These are phyloP conservation scores for Poecile atricapillus DNA, from an alignment of 2,113 vertebrate species.

Conservation along the genomic window DNA sequence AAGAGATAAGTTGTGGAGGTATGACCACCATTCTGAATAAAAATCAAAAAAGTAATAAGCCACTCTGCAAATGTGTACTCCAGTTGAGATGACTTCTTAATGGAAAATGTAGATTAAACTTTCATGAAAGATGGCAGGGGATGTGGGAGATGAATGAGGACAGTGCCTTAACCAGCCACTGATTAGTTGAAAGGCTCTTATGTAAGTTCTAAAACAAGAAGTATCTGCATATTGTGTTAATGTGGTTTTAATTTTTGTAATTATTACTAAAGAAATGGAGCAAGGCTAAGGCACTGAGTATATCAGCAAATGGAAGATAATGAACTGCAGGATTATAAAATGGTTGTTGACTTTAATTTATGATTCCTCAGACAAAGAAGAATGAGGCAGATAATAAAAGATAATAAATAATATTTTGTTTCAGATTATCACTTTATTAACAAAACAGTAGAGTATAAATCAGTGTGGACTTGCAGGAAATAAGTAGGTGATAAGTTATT, in stretches of 20 bases:
- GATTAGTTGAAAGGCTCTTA: constrained; percentile 4
- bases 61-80: neutral
- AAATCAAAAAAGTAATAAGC: neutral
- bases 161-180: neutral
- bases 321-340: constrained; percentile 70
- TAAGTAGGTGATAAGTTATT: neutral
- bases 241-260: constrained; percentile 49
- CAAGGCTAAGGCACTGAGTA: constrained; percentile 38
- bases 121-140: neutral
- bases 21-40: neutral
- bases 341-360: constrained; percentile 71
- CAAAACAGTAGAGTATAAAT: constrained; percentile 61
- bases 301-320: constrained; percentile 68
- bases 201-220: constrained; percentile 7
- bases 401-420: constrained; percentile 72
- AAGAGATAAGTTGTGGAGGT: neutral
- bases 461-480: neutral
- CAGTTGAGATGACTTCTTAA: neutral
- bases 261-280: constrained; percentile 48
- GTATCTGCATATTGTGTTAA: constrained; percentile 32
- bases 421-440: constrained; percentile 68
- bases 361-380: constrained; percentile 56
- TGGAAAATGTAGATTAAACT: constrained; percentile 28
- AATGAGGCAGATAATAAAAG: constrained; percentile 54
- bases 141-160: constrained; percentile 6